These are phyloP conservation scores for Polydrusus tereticollis DNA, from an alignment of 2,888 invertebrate species.

Conservation along the genomic window DNA sequence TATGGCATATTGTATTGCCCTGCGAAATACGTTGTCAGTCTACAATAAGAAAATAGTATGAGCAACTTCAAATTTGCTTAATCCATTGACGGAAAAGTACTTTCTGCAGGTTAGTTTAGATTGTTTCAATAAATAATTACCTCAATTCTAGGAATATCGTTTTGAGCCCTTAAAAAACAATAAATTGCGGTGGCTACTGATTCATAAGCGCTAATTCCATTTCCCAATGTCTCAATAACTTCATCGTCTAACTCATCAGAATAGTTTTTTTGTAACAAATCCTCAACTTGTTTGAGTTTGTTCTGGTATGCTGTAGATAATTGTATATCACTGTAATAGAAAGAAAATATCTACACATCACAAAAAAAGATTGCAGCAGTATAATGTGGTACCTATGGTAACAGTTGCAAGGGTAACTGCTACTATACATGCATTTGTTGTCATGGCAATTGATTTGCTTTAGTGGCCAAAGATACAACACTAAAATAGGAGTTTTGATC, in stretches of 20 bases:
- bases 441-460: too few relatives aligned
- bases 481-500: too few relatives aligned
- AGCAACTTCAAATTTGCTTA: too few relatives aligned
- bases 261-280: constrained; percentile 66
- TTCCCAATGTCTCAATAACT: constrained; percentile 72
- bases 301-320: constrained; percentile 69
- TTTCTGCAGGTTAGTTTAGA: too few relatives aligned
- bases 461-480: too few relatives aligned
- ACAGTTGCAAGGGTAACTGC: too few relatives aligned
- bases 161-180: constrained; percentile 73
- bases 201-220: constrained; percentile 73
- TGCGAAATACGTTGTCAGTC: constrained; percentile 73
- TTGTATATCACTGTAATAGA: constrained; percentile 18
- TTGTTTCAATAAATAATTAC: constrained; percentile 57
- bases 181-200: constrained; percentile 82
- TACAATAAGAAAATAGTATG: constrained; percentile 57
- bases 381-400: too few relatives aligned
- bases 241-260: constrained; percentile 67
- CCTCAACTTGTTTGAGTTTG: constrained; percentile 70
- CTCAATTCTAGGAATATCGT: constrained; percentile 68
- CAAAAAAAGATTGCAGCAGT: too few relatives aligned
- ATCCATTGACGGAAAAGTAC: too few relatives aligned
- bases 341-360: too few relatives aligned
- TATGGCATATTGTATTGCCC: constrained; percentile 78
- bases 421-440: too few relatives aligned